Evolutionary conservation across 2,797 vertebrate genomes (phyloP).

Genomic region (Gastrophryne carolinensis): DNA sequence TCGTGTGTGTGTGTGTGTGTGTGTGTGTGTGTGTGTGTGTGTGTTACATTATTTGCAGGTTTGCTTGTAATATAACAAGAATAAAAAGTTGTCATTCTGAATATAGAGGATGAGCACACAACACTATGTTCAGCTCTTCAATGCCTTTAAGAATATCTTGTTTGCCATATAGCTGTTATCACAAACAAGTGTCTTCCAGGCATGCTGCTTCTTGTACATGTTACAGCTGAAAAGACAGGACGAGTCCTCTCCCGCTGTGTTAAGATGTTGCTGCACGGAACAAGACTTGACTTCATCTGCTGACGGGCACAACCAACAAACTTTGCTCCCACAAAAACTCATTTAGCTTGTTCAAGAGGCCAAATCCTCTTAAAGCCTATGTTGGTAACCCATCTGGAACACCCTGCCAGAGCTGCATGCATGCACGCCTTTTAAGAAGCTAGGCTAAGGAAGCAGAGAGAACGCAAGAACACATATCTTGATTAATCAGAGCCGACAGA

Average conservation of each 20-base stretch:
- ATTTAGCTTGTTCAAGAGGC: conserved; percentile 55
- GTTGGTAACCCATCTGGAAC: conserved; percentile 41
- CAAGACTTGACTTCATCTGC: conserved; percentile 65
- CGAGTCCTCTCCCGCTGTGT: conserved; percentile 58
- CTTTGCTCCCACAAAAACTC: conserved; percentile 57
- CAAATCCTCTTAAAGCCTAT: conserved; percentile 48
- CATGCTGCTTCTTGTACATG: conserved; percentile 59
- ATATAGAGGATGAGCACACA: conserved; percentile 55
- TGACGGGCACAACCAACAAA: conserved; percentile 61
- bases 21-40: no score
- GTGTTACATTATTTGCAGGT: conserved; percentile 26
- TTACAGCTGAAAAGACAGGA: conserved; percentile 59
- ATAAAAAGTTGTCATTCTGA: conserved; percentile 60
- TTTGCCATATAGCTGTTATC: conserved; percentile 59
- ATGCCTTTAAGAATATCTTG: conserved; percentile 60
- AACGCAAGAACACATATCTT: conserved; percentile 21
- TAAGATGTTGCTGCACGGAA: conserved; percentile 58
- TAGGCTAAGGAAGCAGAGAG: conserved; percentile 26
- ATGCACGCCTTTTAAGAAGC: conserved; percentile 35
- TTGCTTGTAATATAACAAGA: conserved; percentile 23
- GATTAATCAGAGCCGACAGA: conserved; percentile 40
- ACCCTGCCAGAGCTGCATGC: conserved; percentile 29
- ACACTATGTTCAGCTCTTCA: conserved; percentile 55
- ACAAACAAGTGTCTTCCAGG: conserved; percentile 61
- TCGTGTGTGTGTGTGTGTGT: no score